phyloP scores from a whole-genome alignment of 2,888 invertebrate genomes.

The Pogonocherus hispidulus region DNA sequence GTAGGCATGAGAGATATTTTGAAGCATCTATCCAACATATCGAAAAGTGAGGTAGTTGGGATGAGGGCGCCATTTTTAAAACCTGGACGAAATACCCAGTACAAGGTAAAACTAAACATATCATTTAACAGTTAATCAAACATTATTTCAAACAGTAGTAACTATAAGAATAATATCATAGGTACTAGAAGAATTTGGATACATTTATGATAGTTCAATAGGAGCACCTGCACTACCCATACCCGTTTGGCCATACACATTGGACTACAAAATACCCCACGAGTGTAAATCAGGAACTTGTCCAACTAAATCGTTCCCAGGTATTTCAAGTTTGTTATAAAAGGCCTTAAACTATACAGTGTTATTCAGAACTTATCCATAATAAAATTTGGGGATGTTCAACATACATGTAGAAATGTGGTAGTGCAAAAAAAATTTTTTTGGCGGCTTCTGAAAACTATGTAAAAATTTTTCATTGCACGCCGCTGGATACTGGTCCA shows the following conservation, averaged over 20 bases:
- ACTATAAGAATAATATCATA: slow-evolving; percentile 62
- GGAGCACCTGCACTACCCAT: slow-evolving; percentile 85
- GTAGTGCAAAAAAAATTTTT: too few relatives aligned
- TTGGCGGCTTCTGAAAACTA: too few relatives aligned
- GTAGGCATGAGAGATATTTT: slow-evolving; percentile 93
- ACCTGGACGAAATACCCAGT: slow-evolving; percentile 93
- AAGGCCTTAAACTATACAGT: too few relatives aligned
- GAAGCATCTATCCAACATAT: slow-evolving; percentile 84
- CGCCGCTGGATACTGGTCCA: too few relatives aligned
- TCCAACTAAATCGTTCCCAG: slow-evolving; percentile 89
- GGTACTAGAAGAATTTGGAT: slow-evolving; percentile 93
- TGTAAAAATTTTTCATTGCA: too few relatives aligned
- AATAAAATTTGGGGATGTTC: too few relatives aligned
- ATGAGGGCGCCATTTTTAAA: slow-evolving; percentile 91
- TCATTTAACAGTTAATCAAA: too few relatives aligned
- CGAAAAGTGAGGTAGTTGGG: slow-evolving; percentile 86
- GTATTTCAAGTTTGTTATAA: too few relatives aligned
- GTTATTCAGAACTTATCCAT: too few relatives aligned
- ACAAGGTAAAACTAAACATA: slow-evolving; percentile 79
- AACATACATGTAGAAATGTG: too few relatives aligned
- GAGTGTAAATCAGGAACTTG: slow-evolving; percentile 95
- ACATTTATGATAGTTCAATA: slow-evolving; percentile 93
- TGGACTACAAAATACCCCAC: slow-evolving; percentile 93
- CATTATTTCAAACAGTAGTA: background rate
- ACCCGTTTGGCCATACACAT: slow-evolving; percentile 94